phyloP scores from a whole-genome alignment of 2,888 invertebrate genomes.

The Chouioia cunea region DNA sequence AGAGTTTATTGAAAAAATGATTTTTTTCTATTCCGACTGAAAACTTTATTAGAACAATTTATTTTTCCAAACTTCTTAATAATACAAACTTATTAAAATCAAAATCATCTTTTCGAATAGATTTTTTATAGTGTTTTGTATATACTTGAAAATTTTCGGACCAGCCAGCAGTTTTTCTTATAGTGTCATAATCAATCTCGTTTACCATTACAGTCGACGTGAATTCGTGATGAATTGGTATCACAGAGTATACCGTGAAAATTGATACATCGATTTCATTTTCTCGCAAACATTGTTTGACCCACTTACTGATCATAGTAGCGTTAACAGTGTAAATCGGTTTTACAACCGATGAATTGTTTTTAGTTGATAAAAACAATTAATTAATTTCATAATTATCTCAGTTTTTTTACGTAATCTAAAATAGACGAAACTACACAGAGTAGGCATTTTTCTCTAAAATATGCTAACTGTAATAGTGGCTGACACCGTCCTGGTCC shows the following conservation, averaged over 20 bases:
- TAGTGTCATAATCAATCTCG: background rate
- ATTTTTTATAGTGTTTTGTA: conserved; percentile 8
- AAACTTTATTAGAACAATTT: too few species aligned
- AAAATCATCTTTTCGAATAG: too few species aligned
- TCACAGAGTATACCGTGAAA: conserved; percentile 35
- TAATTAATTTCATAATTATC: too few species aligned
- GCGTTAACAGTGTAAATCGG: conserved; percentile 19
- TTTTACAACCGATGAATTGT: too few species aligned
- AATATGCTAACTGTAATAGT: conserved; percentile 27
- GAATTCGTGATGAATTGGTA: conserved; percentile 2
- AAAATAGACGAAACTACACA: conserved; percentile 9
- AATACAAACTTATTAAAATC: too few species aligned
- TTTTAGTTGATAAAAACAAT: conserved; percentile 34
- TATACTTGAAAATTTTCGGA: background rate
- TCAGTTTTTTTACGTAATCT: background rate
- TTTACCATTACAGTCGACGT: background rate
- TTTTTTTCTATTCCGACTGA: too few species aligned
- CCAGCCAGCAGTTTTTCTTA: conserved; percentile 8
- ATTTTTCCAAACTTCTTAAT: too few species aligned
- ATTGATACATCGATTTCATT: conserved; percentile 14
- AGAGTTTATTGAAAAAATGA: too few species aligned
- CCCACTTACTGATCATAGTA: conserved; percentile 38
- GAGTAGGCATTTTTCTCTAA: too few species aligned
- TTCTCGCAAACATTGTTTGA: conserved; percentile 16
- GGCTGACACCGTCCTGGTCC: conserved; percentile 28